phyloP scores from a whole-genome alignment of 2,888 invertebrate species.

The Rhingia rostrata region DNA sequence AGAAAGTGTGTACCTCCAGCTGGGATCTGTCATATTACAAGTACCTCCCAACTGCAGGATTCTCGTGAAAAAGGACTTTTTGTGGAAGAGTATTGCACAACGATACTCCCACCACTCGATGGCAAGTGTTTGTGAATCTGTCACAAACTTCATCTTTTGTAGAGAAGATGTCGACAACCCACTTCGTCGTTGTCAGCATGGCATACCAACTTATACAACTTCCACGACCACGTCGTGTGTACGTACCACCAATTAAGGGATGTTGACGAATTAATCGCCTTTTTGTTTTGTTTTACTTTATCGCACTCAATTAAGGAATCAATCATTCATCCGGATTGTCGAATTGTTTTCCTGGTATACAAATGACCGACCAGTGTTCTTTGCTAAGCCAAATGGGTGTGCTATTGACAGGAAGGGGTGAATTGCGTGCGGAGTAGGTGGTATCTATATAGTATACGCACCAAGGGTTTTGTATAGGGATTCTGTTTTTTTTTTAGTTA shows the following conservation, averaged over 20 bases:
- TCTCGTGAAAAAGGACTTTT: not conserved
- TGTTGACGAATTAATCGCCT: constrained; percentile 54
- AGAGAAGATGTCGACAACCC: constrained; percentile 27
- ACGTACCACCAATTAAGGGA: constrained; percentile 35
- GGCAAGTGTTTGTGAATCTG: constrained; percentile 20
- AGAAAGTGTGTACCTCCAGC: not conserved
- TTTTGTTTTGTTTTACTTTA: constrained; percentile 30
- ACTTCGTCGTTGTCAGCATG: not conserved
- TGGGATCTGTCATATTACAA: not conserved
- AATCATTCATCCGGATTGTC: constrained; percentile 52
- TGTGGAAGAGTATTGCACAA: not conserved
- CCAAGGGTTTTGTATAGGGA: not conserved
- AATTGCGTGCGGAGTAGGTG: constrained; percentile 5
- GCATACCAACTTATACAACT: not conserved
- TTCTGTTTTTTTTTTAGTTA: not conserved
- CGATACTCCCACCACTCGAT: not conserved
- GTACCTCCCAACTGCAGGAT: not conserved
- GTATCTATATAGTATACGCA: not conserved
- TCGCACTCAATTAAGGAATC: constrained; percentile 60
- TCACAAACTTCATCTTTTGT: constrained; percentile 40
- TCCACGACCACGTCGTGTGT: not conserved
- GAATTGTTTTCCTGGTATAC: constrained; percentile 44
- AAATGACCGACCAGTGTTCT: constrained; percentile 25
- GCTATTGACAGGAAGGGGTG: constrained; percentile 10
- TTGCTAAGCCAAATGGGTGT: constrained; percentile 3